Percentiles rank a stretch among this genome's conserved stretches.
Conservation (phyloP, 2,888 invertebrate genomes). For the Brachypalpus laphriformis region DNA sequence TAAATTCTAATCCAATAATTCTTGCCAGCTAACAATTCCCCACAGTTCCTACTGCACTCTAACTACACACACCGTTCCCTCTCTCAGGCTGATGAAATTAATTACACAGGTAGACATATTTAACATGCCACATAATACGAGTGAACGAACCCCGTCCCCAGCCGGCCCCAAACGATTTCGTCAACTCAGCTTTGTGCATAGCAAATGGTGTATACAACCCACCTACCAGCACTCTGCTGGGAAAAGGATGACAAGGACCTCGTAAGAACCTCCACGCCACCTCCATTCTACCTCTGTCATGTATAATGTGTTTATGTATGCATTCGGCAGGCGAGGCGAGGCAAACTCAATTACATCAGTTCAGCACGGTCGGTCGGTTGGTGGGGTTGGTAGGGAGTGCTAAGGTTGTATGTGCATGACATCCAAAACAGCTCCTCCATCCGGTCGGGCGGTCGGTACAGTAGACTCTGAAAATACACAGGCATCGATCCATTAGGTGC, state of each 20-base stretch:
- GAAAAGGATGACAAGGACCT: conserved; percentile 51
- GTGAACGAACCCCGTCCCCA: conserved; percentile 50
- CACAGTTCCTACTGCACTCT: conserved; percentile 16
- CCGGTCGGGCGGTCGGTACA: neutral
- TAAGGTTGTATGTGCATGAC: conserved; percentile 38
- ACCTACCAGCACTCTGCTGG: neutral
- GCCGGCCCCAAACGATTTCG: conserved; percentile 16
- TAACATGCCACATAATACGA: conserved; percentile 60
- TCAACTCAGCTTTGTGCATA: conserved; percentile 47
- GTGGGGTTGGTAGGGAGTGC: neutral
- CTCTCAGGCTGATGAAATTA: conserved; percentile 60
- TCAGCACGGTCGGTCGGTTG: neutral
- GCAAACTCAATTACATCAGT: conserved; percentile 70
- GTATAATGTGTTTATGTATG: conserved; percentile 47
- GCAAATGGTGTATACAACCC: conserved; percentile 20
- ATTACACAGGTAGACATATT: conserved; percentile 73
- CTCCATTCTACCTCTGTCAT: neutral
- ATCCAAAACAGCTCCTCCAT: conserved; percentile 21
- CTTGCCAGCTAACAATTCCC: conserved; percentile 36
- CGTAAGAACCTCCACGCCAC: conserved; percentile 10
- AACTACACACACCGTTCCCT: neutral
- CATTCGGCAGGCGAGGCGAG: conserved; percentile 41
- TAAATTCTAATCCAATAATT: conserved; percentile 73
- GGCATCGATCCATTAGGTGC: conserved; percentile 54
- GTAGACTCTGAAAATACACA: neutral